Conservation (phyloP, 2,797 vertebrate genomes). For the Chloroceryle amazona region DNA sequence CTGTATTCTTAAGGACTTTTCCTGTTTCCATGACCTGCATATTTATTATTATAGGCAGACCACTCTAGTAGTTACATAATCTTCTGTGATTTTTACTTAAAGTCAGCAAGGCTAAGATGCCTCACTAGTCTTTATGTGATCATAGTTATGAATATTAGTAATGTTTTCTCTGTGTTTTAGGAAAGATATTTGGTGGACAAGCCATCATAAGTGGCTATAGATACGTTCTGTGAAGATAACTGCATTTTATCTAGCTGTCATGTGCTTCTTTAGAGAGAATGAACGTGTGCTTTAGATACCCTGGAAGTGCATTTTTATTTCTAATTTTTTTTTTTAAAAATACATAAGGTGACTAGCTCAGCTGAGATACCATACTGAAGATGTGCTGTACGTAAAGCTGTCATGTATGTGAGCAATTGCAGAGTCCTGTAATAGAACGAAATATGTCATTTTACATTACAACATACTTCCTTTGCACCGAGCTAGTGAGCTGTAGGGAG, state of each 20-base stretch:
- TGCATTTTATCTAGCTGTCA: neutral
- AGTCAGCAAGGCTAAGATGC: neutral
- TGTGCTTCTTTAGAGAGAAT: neutral
- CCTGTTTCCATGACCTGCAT: neutral
- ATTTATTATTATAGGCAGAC: neutral
- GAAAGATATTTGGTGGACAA: neutral
- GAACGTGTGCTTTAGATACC: neutral
- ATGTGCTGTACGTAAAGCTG: neutral
- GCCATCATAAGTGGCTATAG: neutral
- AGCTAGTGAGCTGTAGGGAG: neutral
- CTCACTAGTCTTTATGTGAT: neutral
- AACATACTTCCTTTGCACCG: fast-evolving
- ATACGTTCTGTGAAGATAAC: neutral
- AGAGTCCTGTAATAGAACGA: neutral
- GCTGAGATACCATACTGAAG: neutral
- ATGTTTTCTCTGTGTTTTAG: neutral
- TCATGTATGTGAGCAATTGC: neutral
- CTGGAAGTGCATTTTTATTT: neutral
- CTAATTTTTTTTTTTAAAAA: neutral
- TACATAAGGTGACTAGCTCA: neutral
- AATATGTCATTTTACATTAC: neutral
- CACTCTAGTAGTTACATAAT: neutral
- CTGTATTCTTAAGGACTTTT: neutral
- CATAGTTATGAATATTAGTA: neutral
- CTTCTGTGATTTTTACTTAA: neutral